Base-by-base conservation (phyloP, 2,113 vertebrate species). In the Phylloscopus trochilus region DNA sequence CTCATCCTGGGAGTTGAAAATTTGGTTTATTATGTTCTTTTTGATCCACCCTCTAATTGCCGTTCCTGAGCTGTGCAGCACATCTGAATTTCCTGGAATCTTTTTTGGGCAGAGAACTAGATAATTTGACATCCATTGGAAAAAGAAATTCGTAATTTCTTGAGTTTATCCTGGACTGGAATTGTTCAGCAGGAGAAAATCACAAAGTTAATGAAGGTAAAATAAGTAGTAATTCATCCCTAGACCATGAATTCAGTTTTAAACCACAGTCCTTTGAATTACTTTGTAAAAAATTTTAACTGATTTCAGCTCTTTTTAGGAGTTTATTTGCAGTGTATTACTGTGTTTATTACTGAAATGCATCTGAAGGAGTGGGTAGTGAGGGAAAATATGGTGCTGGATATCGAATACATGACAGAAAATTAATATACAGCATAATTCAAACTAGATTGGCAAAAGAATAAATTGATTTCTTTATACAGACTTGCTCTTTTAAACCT, bases 401-500 rank as follows among this genome's bases (percentile, higher is more conserved):
- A 28, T n/a, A 67, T n/a, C 37, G 80, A 60, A 55, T 46, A 7
- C 6, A 7, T 11, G 49, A 10, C 20, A 53, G 58, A 60, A 73
- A 52, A 86, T 55, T 37, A 15, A 52, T 41, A 4, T 67, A 14
- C 3, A 26, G 21, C 33, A 39, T 22, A 28, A 78, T 37, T 55
- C 8, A 73, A 56, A 46, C 17, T 16, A 49, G 31, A 46, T 0
- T 69, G 69, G 31, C 20, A 21, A 39, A 62, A 63, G 23, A 49
- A 51, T 39, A 28, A 56, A 47, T 47, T 0, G 2, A 46, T 22
- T 60, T 73, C n/a, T 26, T 58, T 43, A 3, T 3, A 37, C 0
- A 52, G 26, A 43, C 9, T 56, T 83, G 19, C 15, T 47, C 62
- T 70, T 62, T 77, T 44, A 55, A 67, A 60, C 24, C 37, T 15